These are phyloP conservation scores for Tympanoctomys barrerae DNA, from an alignment of 2,797 vertebrate species.

Conservation along the genomic window DNA sequence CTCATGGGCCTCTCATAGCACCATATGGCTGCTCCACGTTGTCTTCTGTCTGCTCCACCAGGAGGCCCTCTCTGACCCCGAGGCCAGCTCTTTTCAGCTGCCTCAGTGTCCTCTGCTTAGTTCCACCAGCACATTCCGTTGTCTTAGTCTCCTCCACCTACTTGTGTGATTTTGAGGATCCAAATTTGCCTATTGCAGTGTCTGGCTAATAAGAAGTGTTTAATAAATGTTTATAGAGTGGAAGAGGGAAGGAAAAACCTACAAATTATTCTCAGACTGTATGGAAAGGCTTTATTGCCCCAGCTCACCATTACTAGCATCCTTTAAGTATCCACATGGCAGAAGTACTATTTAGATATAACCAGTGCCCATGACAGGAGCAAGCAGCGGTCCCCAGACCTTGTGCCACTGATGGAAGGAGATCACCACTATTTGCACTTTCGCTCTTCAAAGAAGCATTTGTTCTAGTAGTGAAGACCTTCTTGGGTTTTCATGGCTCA, in stretches of 20 bases:
- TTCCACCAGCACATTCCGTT: not conserved
- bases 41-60: not conserved
- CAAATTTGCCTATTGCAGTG: not conserved
- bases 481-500: not conserved
- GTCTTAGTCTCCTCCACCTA: not conserved
- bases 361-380: not conserved
- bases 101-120: not conserved
- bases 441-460: not conserved
- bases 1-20: not conserved
- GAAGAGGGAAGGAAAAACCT: not conserved
- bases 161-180: not conserved
- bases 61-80: not conserved
- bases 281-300: not conserved
- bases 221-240: not conserved
- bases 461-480: not conserved
- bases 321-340: not conserved
- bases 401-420: constrained; percentile 13
- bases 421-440: not conserved
- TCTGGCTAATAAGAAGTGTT: not conserved
- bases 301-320: not conserved
- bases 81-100: not conserved
- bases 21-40: not conserved
- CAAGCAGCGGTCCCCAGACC: not conserved
- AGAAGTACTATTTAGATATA: not conserved
- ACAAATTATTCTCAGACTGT: not conserved